A percentile compares a stretch with the other conserved stretches of the same genome.
Evolutionary conservation across 2,797 vertebrate genomes (phyloP).

Genomic region (Arctocebus calabarensis): DNA sequence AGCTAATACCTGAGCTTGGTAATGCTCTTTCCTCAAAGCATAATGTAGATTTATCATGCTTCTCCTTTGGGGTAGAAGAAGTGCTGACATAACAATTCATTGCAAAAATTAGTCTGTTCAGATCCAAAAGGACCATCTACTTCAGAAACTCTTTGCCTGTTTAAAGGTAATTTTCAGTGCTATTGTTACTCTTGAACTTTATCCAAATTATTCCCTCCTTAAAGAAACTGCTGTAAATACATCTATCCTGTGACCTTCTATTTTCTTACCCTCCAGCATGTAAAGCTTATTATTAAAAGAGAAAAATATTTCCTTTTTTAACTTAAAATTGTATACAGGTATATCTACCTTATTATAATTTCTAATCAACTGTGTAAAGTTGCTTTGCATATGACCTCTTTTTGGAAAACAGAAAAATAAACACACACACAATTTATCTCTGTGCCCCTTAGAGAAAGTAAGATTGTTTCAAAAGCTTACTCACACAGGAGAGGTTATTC

Average conservation of each 20-base stretch:
- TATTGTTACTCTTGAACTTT: conserved; percentile 56
- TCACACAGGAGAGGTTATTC: background rate
- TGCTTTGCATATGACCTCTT: conserved; percentile 35
- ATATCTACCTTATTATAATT: conserved; percentile 22
- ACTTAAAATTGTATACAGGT: conserved; percentile 26
- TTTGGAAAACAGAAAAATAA: background rate
- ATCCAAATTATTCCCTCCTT: conserved; percentile 36
- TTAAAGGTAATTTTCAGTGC: conserved; percentile 68
- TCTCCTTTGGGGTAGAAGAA: conserved; percentile 67
- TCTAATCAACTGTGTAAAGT: conserved; percentile 16
- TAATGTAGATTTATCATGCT: conserved; percentile 76
- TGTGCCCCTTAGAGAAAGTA: background rate
- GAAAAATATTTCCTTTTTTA: background rate
- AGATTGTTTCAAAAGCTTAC: conserved; percentile 16
- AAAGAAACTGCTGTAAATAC: conserved; percentile 59
- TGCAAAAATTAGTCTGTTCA: conserved; percentile 66
- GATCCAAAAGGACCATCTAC: conserved; percentile 66
- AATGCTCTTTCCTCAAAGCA: conserved; percentile 77
- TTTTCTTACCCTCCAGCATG: background rate
- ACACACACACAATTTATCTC: background rate
- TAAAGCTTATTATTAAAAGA: conserved; percentile 2
- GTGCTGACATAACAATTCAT: conserved; percentile 76
- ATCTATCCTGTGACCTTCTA: conserved; percentile 55
- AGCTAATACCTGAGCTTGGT: conserved; percentile 62
- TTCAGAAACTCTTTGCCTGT: conserved; percentile 34